These are phyloP conservation scores for Regulus satrapa DNA, from an alignment of 2,113 vertebrate species.

Conservation along the genomic window DNA sequence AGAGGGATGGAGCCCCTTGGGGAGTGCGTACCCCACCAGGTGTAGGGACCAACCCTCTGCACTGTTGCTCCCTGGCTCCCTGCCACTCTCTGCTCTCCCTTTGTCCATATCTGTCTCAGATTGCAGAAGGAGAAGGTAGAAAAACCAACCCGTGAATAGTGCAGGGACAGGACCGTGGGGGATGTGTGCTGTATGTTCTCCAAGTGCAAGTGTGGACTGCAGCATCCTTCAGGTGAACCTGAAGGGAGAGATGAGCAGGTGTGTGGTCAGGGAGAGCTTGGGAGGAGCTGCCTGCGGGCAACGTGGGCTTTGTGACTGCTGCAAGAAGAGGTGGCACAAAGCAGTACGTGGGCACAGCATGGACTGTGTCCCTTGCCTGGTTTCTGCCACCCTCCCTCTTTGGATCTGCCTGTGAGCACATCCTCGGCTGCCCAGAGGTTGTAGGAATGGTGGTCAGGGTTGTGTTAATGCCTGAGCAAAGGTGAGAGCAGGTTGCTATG, in stretches of 20 bases:
- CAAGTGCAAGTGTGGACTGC: neutral
- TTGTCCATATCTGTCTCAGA: neutral
- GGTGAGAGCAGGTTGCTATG: neutral
- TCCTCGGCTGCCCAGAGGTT: neutral
- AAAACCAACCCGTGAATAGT: neutral
- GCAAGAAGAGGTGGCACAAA: neutral
- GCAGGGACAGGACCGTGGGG: neutral
- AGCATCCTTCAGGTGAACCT: neutral
- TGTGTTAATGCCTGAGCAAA: neutral
- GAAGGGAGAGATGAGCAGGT: neutral
- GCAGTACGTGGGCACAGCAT: neutral
- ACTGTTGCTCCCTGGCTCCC: neutral
- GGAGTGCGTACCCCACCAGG: neutral
- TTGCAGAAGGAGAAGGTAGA: neutral
- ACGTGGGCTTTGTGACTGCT: fast-evolving
- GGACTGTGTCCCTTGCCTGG: neutral
- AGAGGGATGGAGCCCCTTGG: neutral
- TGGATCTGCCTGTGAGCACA: neutral
- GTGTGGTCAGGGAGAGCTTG: neutral
- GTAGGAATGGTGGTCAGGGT: neutral
- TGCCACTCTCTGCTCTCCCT: neutral
- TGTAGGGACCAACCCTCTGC: neutral
- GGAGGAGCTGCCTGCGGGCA: neutral
- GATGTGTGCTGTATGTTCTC: fast-evolving
- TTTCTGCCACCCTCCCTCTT: neutral